phyloP scores from a whole-genome alignment of 2,888 invertebrate species.

The Euphydryas editha region DNA sequence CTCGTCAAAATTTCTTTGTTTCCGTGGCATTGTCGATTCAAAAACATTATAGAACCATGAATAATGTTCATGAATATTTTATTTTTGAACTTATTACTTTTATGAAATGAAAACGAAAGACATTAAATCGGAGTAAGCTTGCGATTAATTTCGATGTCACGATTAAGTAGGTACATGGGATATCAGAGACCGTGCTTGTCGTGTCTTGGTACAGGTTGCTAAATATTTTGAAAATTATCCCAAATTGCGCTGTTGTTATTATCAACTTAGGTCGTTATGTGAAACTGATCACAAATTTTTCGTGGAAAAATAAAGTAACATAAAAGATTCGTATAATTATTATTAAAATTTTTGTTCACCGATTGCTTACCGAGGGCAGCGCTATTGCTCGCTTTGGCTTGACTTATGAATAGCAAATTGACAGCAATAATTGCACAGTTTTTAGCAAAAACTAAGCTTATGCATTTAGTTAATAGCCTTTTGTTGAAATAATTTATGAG shows the following conservation, averaged over 20 bases:
- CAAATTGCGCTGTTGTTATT: not conserved
- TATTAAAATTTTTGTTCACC: not conserved
- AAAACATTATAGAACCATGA: not conserved
- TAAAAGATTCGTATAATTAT: not conserved
- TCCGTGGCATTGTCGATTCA: not conserved
- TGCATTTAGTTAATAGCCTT: too few relatives aligned
- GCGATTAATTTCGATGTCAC: conserved; percentile 21
- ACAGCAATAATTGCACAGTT: too few relatives aligned
- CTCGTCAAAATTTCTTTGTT: not conserved
- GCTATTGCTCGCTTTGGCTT: too few relatives aligned
- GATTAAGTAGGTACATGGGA: conserved; percentile 15
- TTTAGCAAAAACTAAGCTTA: too few relatives aligned
- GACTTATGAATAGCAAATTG: too few relatives aligned
- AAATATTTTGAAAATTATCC: conserved; percentile 11
- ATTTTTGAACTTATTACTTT: conserved; percentile 5
- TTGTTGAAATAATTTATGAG: too few relatives aligned
- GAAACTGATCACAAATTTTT: not conserved
- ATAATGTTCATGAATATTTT: conserved; percentile 9
- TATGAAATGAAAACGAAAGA: conserved; percentile 19
- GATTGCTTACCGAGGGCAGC: not conserved
- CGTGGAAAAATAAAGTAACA: not conserved
- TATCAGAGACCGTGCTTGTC: conserved; percentile 45
- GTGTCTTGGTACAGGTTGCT: conserved; percentile 43
- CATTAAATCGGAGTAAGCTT: conserved; percentile 24
- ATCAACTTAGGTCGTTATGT: not conserved